Evolutionary conservation across 2,113 vertebrate species (phyloP).

Genomic region (Egretta garzetta): DNA sequence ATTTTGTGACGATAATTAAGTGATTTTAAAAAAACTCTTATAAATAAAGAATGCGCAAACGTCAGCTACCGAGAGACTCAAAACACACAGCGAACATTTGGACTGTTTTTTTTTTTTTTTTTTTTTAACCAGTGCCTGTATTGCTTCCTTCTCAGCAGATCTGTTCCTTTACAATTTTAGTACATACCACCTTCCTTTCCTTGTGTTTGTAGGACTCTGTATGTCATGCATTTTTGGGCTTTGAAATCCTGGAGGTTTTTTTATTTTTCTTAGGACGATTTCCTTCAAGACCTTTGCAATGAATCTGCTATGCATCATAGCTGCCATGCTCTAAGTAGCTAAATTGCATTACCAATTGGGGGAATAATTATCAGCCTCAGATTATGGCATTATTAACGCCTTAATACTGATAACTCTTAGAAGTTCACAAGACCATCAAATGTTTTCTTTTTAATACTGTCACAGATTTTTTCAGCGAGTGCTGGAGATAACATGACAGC

Average conservation of each 20-base stretch:
- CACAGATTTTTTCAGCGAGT: conserved; percentile 29
- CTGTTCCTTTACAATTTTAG: background rate
- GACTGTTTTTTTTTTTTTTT: background rate
- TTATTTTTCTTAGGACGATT: background rate
- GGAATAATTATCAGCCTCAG: conserved; percentile 28
- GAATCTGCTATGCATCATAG: background rate
- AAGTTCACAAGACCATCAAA: conserved; percentile 63
- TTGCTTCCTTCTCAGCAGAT: background rate
- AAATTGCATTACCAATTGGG: background rate
- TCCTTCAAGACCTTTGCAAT: background rate
- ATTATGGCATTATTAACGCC: conserved; percentile 70
- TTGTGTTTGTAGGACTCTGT: background rate
- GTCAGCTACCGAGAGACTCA: background rate
- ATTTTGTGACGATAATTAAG: background rate
- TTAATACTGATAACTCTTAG: conserved; percentile 78
- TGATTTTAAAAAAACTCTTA: background rate
- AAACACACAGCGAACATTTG: background rate
- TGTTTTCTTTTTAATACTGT: conserved; percentile 57
- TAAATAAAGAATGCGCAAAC: background rate
- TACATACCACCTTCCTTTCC: background rate
- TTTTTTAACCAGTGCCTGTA: background rate
- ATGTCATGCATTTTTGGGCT: background rate
- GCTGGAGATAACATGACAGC: conserved; percentile 64
- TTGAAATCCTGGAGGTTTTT: background rate
- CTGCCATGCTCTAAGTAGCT: conserved; percentile 26